Percentiles rank a stretch among this genome's conserved stretches.
Evolutionary conservation across 1,140 invertebrate genomes (phyloP).

Genomic region (Gryon sp.): DNA sequence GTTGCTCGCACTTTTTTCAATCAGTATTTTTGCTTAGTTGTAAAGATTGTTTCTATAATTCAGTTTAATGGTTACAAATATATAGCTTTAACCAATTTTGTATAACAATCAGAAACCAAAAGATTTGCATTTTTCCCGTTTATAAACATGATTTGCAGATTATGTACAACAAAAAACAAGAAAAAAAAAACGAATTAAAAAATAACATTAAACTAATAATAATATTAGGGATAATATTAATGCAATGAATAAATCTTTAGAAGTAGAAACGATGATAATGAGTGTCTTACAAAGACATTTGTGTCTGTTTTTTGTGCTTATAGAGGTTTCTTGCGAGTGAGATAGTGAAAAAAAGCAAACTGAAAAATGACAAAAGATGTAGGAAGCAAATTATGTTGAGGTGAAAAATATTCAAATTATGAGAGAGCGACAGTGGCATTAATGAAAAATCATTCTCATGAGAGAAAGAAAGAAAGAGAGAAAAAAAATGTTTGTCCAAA

Average conservation of each 20-base stretch:
- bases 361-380: slow-evolving; percentile 46
- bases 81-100: slow-evolving; percentile 26
- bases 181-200: slow-evolving; percentile 1
- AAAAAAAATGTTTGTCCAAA: slow-evolving; percentile 51
- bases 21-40: slow-evolving; percentile 57
- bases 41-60: slow-evolving; percentile 31
- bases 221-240: no score
- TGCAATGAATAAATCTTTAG: no score
- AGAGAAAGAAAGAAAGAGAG: no score
- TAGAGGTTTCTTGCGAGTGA: slow-evolving; percentile 53
- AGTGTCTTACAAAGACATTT: slow-evolving; percentile 52
- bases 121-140: no score
- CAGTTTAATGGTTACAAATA: slow-evolving; percentile 21
- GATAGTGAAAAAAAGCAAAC: slow-evolving; percentile 50
- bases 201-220: no score
- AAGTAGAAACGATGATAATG: slow-evolving; percentile 43
- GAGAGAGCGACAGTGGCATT: slow-evolving; percentile 62
- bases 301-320: slow-evolving; percentile 59
- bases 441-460: slow-evolving; percentile 26
- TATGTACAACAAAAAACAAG: neutral
- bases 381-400: slow-evolving; percentile 55
- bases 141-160: slow-evolving; percentile 6
- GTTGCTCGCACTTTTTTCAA: slow-evolving; percentile 59
- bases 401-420: slow-evolving; percentile 49
- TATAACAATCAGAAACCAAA: neutral